Percentiles rank a stretch among this genome's conserved stretches.
phyloP scores from a whole-genome alignment of 1,140 invertebrate genomes.

The Sycophila sp. region DNA sequence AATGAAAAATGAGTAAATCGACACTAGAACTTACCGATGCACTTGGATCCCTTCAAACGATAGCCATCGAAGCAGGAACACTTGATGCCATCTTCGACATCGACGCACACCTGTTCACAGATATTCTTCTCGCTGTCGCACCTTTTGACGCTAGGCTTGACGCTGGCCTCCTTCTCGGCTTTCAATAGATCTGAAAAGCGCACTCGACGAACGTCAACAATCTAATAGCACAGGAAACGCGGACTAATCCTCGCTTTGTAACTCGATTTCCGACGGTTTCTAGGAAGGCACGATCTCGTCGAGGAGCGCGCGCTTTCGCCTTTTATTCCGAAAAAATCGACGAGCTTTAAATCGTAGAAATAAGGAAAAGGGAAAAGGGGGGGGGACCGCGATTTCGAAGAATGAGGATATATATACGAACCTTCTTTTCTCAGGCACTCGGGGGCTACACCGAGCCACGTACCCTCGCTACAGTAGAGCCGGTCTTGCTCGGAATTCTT shows the following conservation, averaged over 20 bases:
- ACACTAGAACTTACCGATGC: constrained; percentile 57
- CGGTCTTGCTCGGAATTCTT: constrained; percentile 61
- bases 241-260: background rate
- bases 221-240: background rate
- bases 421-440: constrained; percentile 61
- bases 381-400: too few species aligned
- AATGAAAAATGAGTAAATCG: too few species aligned
- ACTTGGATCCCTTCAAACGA: constrained; percentile 61
- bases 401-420: too few species aligned
- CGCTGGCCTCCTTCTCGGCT: background rate
- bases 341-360: too few species aligned
- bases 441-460: constrained; percentile 69
- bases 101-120: constrained; percentile 65
- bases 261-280: background rate
- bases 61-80: constrained; percentile 66
- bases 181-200: constrained; percentile 10
- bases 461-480: constrained; percentile 68
- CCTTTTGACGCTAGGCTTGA: constrained; percentile 40
- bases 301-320: too few species aligned
- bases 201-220: background rate
- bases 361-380: too few species aligned
- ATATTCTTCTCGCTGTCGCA: constrained; percentile 58
- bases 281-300: too few species aligned
- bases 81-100: constrained; percentile 55
- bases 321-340: too few species aligned